Evolutionary conservation across 1,140 invertebrate genomes (phyloP).

Genomic region (Hycleus cichorii): DNA sequence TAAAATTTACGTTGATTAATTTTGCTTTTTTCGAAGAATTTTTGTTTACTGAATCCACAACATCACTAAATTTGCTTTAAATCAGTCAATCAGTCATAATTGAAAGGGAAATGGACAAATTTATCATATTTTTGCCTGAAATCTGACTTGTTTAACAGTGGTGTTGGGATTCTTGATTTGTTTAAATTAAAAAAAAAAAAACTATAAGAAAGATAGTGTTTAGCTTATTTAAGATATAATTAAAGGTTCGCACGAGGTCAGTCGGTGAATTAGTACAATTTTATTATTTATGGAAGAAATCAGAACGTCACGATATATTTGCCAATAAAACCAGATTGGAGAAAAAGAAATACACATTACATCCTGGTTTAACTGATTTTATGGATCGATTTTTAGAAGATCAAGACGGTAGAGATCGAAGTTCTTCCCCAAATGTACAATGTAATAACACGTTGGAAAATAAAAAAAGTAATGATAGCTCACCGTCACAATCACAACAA

Average conservation of each 20-base stretch:
- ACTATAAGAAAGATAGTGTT: slow-evolving; percentile 9
- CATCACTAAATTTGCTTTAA: no score
- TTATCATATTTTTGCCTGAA: no score
- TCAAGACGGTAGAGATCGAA: slow-evolving; percentile 53
- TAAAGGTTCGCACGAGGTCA: slow-evolving; percentile 79
- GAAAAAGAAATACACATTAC: slow-evolving; percentile 80
- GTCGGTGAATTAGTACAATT: slow-evolving; percentile 96
- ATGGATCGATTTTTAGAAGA: slow-evolving; percentile 83
- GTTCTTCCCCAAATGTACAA: slow-evolving; percentile 42
- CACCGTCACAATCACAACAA: neutral
- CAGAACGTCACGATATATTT: slow-evolving; percentile 91
- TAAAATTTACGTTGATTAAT: no score
- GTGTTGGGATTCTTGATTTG: no score
- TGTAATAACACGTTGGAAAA: slow-evolving; percentile 14
- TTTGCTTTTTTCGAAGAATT: no score
- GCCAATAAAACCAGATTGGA: slow-evolving; percentile 75
- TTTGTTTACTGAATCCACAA: no score
- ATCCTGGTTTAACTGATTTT: slow-evolving; percentile 79
- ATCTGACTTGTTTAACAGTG: no score
- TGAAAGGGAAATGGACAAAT: no score
- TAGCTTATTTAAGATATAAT: slow-evolving; percentile 16
- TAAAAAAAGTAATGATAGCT: slow-evolving; percentile 10
- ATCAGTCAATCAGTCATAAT: no score
- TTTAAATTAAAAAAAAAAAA: no score
- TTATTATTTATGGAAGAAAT: slow-evolving; percentile 99